These are phyloP conservation scores for Pterocles gutturalis DNA, from an alignment of 2,113 vertebrate genomes.

Conservation along the genomic window DNA sequence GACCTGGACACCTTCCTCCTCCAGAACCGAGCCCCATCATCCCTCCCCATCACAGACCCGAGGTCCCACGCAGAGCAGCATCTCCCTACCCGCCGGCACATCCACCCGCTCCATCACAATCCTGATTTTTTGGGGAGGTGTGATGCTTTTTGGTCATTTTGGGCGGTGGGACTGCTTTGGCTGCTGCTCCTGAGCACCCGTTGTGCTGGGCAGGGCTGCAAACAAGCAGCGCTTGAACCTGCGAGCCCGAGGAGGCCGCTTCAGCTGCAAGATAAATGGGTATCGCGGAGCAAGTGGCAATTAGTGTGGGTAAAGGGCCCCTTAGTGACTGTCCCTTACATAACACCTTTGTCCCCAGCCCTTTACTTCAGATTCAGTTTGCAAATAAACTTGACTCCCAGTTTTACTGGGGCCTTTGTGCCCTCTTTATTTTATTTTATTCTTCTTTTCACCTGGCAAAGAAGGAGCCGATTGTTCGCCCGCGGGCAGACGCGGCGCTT, in stretches of 20 bases:
- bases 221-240: constrained; percentile 6
- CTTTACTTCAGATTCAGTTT: constrained; percentile 39
- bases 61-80: rapidly evolving
- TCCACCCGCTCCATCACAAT: rapidly evolving
- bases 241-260: neutral
- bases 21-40: rapidly evolving
- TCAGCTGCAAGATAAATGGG: neutral
- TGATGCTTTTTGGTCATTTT: rapidly evolving
- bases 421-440: constrained; percentile 1
- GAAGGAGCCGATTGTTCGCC: constrained; percentile 17
- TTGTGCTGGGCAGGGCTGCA: rapidly evolving
- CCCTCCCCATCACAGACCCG: rapidly evolving
- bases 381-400: constrained; percentile 62
- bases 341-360: constrained; percentile 58
- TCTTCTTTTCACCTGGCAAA: neutral
- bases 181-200: rapidly evolving
- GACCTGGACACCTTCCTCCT: neutral
- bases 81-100: rapidly evolving
- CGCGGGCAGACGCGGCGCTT: neutral
- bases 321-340: constrained; percentile 56
- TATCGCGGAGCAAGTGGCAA: constrained; percentile 13
- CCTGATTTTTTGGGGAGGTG: rapidly evolving
- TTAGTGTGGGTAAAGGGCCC: constrained; percentile 48
- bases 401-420: neutral
- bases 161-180: neutral